Base-by-base conservation (phyloP, 23 tunicate genomes). In the Phallusia fumigata region DNA sequence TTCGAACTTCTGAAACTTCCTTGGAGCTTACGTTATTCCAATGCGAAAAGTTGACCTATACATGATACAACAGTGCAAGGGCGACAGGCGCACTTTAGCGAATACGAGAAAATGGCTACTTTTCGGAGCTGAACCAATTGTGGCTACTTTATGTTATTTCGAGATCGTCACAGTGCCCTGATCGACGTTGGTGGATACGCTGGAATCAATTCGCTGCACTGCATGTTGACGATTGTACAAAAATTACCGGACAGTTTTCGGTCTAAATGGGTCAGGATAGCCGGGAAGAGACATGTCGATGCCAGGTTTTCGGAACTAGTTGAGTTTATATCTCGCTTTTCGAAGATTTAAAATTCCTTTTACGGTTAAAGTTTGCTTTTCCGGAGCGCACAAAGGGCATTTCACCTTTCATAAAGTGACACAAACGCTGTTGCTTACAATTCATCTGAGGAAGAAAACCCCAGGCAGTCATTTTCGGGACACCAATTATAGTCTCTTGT, bases 161-260 rank as follows among this genome's bases (percentile, higher is more conserved):
- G n/a, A n/a, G n/a, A n/a, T n/a, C n/a, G n/a, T n/a, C 58, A 51
- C 58, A 51, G 58, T 24, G 69, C 28, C 28, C 2, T 58, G 26
- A 16, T 3, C 3, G 28, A 58, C 3, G 28, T 24, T 21, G 28
- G 28, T 3, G 69, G 16, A 16, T 58, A 24, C 69, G 69, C 69
- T 1, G 78, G 78, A 33, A 33, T 74, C 30, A 74, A 74, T 74
- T 74, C 35, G 5, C 44, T 74, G 78, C 78, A 74, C 44, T 74
- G 33, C 44, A 33, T 74, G 36, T 30, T 74, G 19, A 33, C 78
- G 35, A 74, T 74, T 74, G 5, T 6, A 22, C 5, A 74, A 74
- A 74, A 74, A 33, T 74, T 74, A 74, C 78, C 78, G 36, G 33
- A 74, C 78, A 74, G 30, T 74, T 33, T 74, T 33, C 35, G 19